Evolutionary conservation across 2,888 invertebrate genomes (phyloP), one percentile per base, ranked within the genome.

Genomic region (Erebia ligea): DNA sequence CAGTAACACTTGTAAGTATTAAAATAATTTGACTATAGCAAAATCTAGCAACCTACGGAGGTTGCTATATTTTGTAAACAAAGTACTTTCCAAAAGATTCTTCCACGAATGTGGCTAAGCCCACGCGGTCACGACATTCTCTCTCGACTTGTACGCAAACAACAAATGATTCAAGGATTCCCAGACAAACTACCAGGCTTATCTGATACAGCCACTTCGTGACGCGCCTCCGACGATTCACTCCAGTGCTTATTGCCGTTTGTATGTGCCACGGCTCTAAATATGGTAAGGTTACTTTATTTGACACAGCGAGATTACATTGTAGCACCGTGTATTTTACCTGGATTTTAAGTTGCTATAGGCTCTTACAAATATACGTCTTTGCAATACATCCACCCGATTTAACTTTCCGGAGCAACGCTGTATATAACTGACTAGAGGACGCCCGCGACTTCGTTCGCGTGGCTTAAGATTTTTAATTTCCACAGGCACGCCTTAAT

Each of bases 121-220:
- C 92, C 81, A 91, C 92, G 84, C 88, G 82, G 87, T 89, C 91
- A 88, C 89, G 89, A 89, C 82, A 76, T 75, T 76, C 76, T 72
- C 77, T 75, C 68, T 76, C 79, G 78, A 80, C 82, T 80, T 80
- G 80, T 82, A 82, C 82, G 80, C 81, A 83, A 83, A 85, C 86
- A 87, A 91, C 88, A 89, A 89, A 90, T 89, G 89, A 86, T 87
- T 81, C 83, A 78, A 83, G 81, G 83, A 84, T 86, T 85, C 84
- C 78, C 81, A 83, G 88, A 91, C 91, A 90, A 92, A 91, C 90
- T 90, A 87, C 90, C 83, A 84, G 86, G 84, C 84, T 91, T 92
- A 92, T 92, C 92, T 85, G 92, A 91, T 91, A 85, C 89, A 89
- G 83, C 80, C 83, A 80, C 84, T 81, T 88, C 92, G 90, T 92